phyloP scores from a whole-genome alignment of 2,113 vertebrate genomes.

The Gnathonemus longibarbis region DNA sequence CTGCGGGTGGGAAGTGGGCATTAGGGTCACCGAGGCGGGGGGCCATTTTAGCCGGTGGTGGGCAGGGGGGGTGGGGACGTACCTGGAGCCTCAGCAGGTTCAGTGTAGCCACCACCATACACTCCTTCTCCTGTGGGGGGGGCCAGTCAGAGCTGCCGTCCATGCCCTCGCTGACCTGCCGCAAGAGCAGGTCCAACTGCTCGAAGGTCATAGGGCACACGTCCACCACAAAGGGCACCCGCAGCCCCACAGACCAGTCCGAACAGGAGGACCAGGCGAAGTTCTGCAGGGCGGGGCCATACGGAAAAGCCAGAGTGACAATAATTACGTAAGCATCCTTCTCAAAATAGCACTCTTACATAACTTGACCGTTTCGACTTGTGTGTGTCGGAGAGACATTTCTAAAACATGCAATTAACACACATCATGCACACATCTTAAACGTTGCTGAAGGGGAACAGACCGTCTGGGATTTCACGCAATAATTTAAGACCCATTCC shows the following conservation, averaged over 20 bases:
- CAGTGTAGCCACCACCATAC: slow-evolving; percentile 88
- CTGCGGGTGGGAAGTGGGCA: slow-evolving; percentile 48
- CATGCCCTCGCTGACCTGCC: slow-evolving; percentile 94
- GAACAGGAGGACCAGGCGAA: slow-evolving; percentile 97
- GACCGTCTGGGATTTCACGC: not conserved
- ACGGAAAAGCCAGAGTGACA: not conserved
- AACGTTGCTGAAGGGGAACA: not conserved
- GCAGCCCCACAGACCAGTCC: slow-evolving; percentile 91
- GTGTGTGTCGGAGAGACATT: not conserved
- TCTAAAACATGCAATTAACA: not conserved
- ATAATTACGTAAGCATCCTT: not conserved
- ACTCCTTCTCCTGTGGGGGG: slow-evolving; percentile 92
- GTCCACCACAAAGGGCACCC: slow-evolving; percentile 93
- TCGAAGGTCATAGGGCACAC: slow-evolving; percentile 92
- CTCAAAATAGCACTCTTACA: not conserved
- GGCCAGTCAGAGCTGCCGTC: slow-evolving; percentile 95
- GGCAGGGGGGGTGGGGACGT: not conserved
- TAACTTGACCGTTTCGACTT: not conserved
- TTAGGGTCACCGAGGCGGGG: not conserved
- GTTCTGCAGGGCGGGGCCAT: slow-evolving; percentile 43
- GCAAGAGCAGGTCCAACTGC: slow-evolving; percentile 86
- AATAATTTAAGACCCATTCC: not conserved
- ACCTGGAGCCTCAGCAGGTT: slow-evolving; percentile 94
- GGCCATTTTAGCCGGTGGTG: too few species aligned
- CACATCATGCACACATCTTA: not conserved